Evolutionary conservation across 2,888 invertebrate species (phyloP).

Genomic region (Penaeus monodon): DNA sequence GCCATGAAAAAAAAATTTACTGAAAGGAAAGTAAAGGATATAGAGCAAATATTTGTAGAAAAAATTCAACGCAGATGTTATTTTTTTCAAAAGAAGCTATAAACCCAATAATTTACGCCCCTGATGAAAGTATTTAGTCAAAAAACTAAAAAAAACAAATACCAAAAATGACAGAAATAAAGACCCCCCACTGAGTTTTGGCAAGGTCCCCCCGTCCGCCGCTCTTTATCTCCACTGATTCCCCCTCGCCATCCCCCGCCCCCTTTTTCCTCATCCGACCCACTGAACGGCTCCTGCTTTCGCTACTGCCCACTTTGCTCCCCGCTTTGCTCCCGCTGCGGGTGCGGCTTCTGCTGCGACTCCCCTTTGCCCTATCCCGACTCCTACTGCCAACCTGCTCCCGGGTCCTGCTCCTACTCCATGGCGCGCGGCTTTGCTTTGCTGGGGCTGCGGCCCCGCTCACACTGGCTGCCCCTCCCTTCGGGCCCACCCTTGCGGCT

Average conservation of each 20-base stretch:
- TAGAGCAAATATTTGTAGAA: no score
- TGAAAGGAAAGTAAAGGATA: no score
- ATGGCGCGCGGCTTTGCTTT: conserved; percentile 25
- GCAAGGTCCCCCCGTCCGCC: conserved; percentile 65
- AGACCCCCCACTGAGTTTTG: conserved; percentile 47
- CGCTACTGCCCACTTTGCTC: conserved; percentile 35
- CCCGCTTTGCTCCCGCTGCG: conserved; percentile 45
- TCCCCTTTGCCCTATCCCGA: conserved; percentile 29
- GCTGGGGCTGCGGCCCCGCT: conserved; percentile 1
- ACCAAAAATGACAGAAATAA: not conserved
- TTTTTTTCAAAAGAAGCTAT: no score
- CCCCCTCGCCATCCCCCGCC: conserved; percentile 63
- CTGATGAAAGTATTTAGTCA: no score
- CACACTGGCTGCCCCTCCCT: conserved; percentile 3
- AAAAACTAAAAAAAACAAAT: no score
- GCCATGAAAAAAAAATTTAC: no score
- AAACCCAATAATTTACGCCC: no score
- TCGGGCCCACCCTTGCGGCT: conserved; percentile 24
- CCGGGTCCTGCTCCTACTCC: conserved; percentile 17
- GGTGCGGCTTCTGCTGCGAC: conserved; percentile 47
- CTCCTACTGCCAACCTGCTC: conserved; percentile 22
- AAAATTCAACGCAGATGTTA: no score
- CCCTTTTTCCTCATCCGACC: conserved; percentile 65
- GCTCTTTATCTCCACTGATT: conserved; percentile 65
- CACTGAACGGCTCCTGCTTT: conserved; percentile 57